Percentiles rank a stretch among this genome's conserved stretches.
Evolutionary conservation across 2,797 vertebrate genomes (phyloP).

Genomic region (Rhynchonycteris naso): DNA sequence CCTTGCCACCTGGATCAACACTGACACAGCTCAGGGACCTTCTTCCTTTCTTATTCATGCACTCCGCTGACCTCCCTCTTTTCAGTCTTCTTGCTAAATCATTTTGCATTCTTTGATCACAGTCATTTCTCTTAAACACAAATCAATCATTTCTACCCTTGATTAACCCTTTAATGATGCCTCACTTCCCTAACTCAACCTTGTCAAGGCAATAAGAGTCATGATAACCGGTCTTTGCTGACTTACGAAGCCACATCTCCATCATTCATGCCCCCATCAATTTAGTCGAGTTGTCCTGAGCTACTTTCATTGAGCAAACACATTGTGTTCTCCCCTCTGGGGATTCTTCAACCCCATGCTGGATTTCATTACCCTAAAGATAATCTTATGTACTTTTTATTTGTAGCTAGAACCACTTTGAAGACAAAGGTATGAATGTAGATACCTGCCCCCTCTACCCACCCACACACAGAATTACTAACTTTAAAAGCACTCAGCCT

Average conservation of each 20-base stretch:
- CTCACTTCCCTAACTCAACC: background rate
- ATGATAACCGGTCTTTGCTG: background rate
- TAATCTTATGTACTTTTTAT: background rate
- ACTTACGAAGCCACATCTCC: background rate
- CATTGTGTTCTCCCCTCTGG: background rate
- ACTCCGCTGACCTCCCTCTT: background rate
- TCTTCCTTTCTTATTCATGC: background rate
- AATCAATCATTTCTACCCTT: background rate
- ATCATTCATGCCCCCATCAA: accelerated
- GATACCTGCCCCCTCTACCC: no score
- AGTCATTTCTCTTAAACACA: constrained; percentile 31
- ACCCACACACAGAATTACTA: background rate
- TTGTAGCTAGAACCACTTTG: background rate
- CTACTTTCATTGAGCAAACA: background rate
- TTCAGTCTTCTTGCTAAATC: constrained; percentile 23
- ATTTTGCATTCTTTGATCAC: background rate
- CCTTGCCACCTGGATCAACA: background rate
- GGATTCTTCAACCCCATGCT: background rate
- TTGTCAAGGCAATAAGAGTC: background rate
- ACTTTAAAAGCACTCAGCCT: background rate
- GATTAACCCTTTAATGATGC: background rate
- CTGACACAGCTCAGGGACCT: background rate
- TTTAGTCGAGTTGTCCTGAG: no score
- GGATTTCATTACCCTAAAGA: background rate
- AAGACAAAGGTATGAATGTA: background rate